Evolutionary conservation across 1,140 invertebrate genomes (phyloP).

Genomic region (Phymastichus coffea): DNA sequence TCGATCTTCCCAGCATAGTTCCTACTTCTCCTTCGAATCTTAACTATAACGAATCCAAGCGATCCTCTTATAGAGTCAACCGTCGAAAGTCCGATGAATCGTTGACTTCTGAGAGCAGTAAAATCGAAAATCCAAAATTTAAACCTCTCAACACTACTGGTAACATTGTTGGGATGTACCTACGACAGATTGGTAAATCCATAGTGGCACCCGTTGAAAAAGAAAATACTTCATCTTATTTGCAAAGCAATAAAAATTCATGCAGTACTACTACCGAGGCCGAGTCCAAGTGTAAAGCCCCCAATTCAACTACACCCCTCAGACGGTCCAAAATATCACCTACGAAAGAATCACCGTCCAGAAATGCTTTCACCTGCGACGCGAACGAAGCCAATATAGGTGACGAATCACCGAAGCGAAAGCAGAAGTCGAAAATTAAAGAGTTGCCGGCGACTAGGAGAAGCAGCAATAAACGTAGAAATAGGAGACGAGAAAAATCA

Average conservation of each 20-base stretch:
- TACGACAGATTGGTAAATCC: slow-evolving; percentile 49
- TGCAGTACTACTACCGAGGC: slow-evolving; percentile 1
- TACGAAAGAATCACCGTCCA: slow-evolving; percentile 46
- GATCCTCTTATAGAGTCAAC: slow-evolving; percentile 24
- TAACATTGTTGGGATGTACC: slow-evolving; percentile 43
- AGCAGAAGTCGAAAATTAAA: slow-evolving; percentile 20
- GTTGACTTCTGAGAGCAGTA: neutral
- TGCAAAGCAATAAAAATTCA: slow-evolving; percentile 30
- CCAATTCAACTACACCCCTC: slow-evolving; percentile 40
- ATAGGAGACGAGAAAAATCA: slow-evolving; percentile 19
- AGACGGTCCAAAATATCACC: slow-evolving; percentile 53
- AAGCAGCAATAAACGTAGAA: slow-evolving; percentile 15
- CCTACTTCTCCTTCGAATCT: slow-evolving; percentile 17
- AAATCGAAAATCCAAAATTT: slow-evolving; percentile 31
- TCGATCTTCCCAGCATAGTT: slow-evolving; percentile 20
- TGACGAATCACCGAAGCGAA: slow-evolving; percentile 21
- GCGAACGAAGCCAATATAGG: neutral
- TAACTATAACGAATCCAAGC: slow-evolving; percentile 18
- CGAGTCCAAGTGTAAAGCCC: slow-evolving; percentile 17
- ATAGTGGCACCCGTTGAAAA: slow-evolving; percentile 40
- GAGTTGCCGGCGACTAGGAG: slow-evolving; percentile 11
- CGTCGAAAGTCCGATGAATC: slow-evolving; percentile 9
- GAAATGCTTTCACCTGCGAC: slow-evolving; percentile 40
- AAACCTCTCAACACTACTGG: slow-evolving; percentile 39
- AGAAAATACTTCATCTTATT: slow-evolving; percentile 35